Percentiles rank a stretch among this genome's conserved stretches.
These are phyloP conservation scores for Protaetia brevitarsis DNA, from an alignment of 1,140 invertebrate species.

Conservation along the genomic window DNA sequence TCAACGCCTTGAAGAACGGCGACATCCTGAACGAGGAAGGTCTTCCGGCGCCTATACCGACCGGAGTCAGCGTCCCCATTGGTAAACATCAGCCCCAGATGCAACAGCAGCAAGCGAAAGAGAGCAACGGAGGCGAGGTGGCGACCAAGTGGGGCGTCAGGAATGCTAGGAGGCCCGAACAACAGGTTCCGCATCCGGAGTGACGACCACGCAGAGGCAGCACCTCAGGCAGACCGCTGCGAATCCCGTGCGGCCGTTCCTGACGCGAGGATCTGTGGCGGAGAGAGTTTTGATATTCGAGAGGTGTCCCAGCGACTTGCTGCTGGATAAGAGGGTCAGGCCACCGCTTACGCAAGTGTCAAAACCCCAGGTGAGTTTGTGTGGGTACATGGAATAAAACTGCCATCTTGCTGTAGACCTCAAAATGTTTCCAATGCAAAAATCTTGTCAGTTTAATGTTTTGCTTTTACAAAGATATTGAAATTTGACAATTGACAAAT, in stretches of 20 bases:
- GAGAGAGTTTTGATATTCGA: conserved; percentile 90
- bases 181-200: conserved; percentile 63
- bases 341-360: conserved; percentile 53
- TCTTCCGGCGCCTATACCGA: conserved; percentile 31
- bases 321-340: conserved; percentile 66
- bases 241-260: conserved; percentile 77
- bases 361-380: conserved; percentile 64
- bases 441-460: conserved; percentile 2
- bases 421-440: too few relatives aligned
- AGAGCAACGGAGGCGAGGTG: conserved; percentile 30
- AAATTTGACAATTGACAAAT: too few relatives aligned
- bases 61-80: conserved; percentile 9
- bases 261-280: conserved; percentile 88
- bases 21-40: conserved; percentile 61
- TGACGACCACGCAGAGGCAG: conserved; percentile 64
- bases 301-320: conserved; percentile 79
- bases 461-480: too few relatives aligned
- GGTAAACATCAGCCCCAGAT: conserved; percentile 42
- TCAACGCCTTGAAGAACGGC: conserved; percentile 76
- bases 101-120: conserved; percentile 31
- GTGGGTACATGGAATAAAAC: too few relatives aligned
- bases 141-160: conserved; percentile 48
- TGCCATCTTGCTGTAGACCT: too few relatives aligned
- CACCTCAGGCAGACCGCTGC: conserved; percentile 54
- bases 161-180: conserved; percentile 41